A percentile compares a stretch with the other conserved stretches of the same genome.
Evolutionary conservation across 2,888 invertebrate genomes (phyloP).

Genomic region (Microchrysa polita): DNA sequence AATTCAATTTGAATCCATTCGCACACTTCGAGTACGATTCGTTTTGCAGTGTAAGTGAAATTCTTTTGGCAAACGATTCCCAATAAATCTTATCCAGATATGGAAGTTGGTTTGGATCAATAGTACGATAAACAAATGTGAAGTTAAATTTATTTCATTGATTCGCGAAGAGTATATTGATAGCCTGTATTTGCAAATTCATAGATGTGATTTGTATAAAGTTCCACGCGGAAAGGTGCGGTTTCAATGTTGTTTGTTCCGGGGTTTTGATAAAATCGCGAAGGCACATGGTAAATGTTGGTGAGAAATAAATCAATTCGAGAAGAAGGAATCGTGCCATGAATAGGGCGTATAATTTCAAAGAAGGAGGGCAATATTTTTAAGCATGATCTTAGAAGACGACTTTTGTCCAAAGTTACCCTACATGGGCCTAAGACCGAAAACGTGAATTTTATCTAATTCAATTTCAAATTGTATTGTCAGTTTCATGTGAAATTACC

Average conservation of each 20-base stretch:
- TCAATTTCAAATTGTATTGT: too few relatives aligned
- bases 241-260: background rate
- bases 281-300: too few relatives aligned
- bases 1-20: conserved; percentile 42
- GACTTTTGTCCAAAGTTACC: too few relatives aligned
- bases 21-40: conserved; percentile 4
- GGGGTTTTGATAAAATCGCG: too few relatives aligned
- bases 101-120: background rate
- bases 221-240: background rate
- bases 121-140: background rate
- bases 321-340: too few relatives aligned
- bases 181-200: background rate
- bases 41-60: conserved; percentile 29
- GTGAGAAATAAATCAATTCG: too few relatives aligned
- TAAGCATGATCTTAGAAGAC: too few relatives aligned
- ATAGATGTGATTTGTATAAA: background rate
- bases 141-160: background rate
- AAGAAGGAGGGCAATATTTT: too few relatives aligned
- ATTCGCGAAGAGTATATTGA: conserved; percentile 2
- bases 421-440: too few relatives aligned
- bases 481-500: too few relatives aligned
- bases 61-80: conserved; percentile 34
- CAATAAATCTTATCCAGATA: conserved; percentile 29
- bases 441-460: too few relatives aligned
- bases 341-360: too few relatives aligned